A percentile compares a stretch with the other conserved stretches of the same genome.
phyloP scores from a whole-genome alignment of 2,113 vertebrate genomes.

The Platysteira castanea region DNA sequence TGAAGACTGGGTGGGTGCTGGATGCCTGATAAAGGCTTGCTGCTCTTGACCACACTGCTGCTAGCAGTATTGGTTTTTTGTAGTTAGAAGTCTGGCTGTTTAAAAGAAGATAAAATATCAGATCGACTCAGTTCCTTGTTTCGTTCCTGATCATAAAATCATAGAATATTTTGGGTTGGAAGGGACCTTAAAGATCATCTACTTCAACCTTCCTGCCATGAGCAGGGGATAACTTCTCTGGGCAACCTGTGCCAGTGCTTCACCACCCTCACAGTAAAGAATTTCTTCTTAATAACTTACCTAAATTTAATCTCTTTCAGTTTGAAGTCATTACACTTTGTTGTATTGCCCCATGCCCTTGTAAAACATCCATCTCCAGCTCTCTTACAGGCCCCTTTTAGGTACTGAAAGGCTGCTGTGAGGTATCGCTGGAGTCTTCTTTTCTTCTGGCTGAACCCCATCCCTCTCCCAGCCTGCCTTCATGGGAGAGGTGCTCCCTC shows the following conservation, averaged over 20 bases:
- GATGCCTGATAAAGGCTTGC: not conserved
- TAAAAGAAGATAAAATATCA: not conserved
- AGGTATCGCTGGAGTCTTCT: not conserved
- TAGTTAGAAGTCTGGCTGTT: not conserved
- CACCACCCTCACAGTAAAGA: not conserved
- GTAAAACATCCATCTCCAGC: not conserved
- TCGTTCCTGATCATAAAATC: not conserved
- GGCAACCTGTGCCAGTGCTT: not conserved
- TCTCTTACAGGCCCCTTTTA: not conserved
- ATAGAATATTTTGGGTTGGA: not conserved
- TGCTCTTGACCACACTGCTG: not conserved
- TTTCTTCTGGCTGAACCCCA: not conserved
- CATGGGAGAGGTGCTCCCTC: not conserved
- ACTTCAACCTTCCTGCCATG: not conserved
- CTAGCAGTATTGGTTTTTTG: not conserved
- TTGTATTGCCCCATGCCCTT: not conserved
- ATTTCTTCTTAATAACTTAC: not conserved
- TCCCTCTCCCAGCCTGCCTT: not conserved
- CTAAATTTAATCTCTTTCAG: not conserved
- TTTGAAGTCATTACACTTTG: accelerated
- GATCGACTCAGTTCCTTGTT: not conserved
- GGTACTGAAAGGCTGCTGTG: not conserved
- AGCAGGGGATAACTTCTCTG: not conserved
- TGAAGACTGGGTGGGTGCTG: not conserved
- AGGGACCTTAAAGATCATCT: not conserved